These are phyloP conservation scores for Dromaius novaehollandiae DNA, from an alignment of 2,113 vertebrate genomes.

Conservation along the genomic window DNA sequence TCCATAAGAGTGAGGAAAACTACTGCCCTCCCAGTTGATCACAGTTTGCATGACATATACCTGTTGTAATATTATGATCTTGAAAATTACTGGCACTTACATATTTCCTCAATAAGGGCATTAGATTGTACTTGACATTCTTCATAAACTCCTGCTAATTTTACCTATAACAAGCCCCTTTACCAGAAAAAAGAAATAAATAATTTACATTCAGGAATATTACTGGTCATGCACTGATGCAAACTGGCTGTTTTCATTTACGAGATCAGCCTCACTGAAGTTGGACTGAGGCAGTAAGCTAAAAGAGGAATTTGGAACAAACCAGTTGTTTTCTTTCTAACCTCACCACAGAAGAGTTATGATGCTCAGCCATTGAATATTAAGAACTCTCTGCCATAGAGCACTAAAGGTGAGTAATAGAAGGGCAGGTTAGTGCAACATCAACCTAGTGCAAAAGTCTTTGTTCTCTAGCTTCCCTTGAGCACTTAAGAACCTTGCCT, in stretches of 20 bases:
- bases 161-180: not conserved
- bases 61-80: not conserved
- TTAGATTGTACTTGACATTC: not conserved
- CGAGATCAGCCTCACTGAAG: not conserved
- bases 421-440: not conserved
- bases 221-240: not conserved
- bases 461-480: not conserved
- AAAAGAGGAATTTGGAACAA: not conserved
- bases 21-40: not conserved
- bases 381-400: not conserved
- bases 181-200: not conserved
- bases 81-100: no score
- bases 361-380: not conserved
- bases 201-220: not conserved
- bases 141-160: not conserved
- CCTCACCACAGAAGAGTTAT: not conserved
- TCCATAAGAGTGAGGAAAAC: not conserved
- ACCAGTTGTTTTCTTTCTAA: not conserved
- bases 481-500: not conserved
- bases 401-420: not conserved
- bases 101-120: no score
- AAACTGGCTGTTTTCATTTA: not conserved
- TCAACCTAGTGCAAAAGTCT: not conserved
- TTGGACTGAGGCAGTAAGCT: not conserved
- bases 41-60: not conserved